A percentile compares a stretch with the other conserved stretches of the same genome.
Evolutionary conservation across 2,113 vertebrate genomes (phyloP).

Genomic region (Lophura nycthemera): DNA sequence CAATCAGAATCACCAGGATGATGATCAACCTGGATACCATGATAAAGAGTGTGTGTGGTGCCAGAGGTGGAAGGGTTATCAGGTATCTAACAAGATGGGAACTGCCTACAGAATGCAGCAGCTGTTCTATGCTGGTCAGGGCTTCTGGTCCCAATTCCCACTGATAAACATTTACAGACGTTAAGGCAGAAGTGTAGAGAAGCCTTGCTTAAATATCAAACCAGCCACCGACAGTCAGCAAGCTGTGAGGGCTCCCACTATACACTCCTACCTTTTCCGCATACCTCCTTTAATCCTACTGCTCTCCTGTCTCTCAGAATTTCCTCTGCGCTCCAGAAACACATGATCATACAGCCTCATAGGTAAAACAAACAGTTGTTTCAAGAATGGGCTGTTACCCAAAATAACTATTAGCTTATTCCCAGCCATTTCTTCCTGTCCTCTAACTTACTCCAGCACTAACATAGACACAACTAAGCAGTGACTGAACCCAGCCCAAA

Average conservation of each 20-base stretch:
- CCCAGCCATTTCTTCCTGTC: not conserved
- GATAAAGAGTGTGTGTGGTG: not conserved
- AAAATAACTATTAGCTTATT: not conserved
- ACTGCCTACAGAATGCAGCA: not conserved
- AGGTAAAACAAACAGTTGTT: not conserved
- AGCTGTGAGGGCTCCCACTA: not conserved
- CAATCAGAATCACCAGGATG: not conserved
- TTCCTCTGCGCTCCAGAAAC: not conserved
- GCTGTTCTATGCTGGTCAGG: accelerated
- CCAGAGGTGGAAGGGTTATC: not conserved
- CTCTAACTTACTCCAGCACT: not conserved
- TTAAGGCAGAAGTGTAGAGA: not conserved
- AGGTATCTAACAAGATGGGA: not conserved
- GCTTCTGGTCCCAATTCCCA: not conserved
- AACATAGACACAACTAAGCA: not conserved
- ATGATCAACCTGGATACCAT: not conserved
- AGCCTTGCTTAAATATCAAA: not conserved
- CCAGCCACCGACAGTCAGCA: not conserved
- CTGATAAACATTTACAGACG: not conserved
- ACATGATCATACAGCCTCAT: not conserved
- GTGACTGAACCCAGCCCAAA: not conserved
- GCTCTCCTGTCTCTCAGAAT: not conserved
- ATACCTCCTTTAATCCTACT: not conserved
- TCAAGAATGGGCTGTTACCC: not conserved
- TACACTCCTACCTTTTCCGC: not conserved